A percentile compares a stretch with the other conserved stretches of the same genome.
phyloP scores from a whole-genome alignment of 2,113 vertebrate genomes.

The Puma concolor region DNA sequence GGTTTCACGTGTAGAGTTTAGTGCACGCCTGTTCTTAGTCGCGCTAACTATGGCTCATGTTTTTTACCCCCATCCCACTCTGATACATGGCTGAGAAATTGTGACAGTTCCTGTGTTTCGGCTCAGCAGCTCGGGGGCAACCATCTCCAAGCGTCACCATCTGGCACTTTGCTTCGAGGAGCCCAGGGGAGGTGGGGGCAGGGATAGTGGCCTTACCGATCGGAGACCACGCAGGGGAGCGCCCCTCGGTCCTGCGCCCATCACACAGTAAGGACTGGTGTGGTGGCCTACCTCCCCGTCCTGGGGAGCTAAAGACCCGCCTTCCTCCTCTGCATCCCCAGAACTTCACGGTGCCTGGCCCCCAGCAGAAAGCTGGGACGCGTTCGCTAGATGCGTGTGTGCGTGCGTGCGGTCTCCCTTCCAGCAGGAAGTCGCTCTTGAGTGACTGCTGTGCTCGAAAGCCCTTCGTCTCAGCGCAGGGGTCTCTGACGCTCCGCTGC shows the following conservation, averaged over 20 bases:
- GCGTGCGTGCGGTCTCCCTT: neutral
- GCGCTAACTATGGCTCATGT: neutral
- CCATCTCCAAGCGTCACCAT: neutral
- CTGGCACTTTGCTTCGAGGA: no score
- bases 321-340: neutral
- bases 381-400: neutral
- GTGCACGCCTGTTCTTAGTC: neutral
- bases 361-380: neutral
- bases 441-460: no score
- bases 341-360: neutral
- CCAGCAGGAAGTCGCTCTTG: neutral
- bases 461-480: neutral
- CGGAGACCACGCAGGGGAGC: neutral
- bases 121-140: neutral
- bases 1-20: no score
- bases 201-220: neutral
- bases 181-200: no score
- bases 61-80: neutral
- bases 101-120: neutral
- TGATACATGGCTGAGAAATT: neutral
- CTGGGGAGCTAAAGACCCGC: neutral
- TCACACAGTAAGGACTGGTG: neutral
- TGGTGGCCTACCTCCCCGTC: neutral
- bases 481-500: no score
- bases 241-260: accelerated